These are phyloP conservation scores for Lasioglossum pauxillum DNA, from an alignment of 2,888 invertebrate species.

Conservation along the genomic window DNA sequence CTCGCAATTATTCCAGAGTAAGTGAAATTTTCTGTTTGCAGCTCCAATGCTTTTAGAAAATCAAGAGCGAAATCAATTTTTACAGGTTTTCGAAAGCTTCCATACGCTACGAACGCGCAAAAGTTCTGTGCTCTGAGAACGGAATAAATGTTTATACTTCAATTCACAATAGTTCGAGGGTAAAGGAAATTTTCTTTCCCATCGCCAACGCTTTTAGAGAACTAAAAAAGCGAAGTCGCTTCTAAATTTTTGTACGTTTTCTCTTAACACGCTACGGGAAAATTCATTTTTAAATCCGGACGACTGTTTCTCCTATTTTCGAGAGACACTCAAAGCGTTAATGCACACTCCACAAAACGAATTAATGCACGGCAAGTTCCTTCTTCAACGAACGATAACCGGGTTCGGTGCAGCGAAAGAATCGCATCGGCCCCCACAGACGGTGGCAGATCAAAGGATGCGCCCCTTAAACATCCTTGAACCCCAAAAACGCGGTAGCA, in stretches of 20 bases:
- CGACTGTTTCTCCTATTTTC: not conserved
- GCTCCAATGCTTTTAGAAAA: not conserved
- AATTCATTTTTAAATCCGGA: not conserved
- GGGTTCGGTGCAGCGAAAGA: not conserved
- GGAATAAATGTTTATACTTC: not conserved
- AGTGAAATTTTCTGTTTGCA: not conserved
- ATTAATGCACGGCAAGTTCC: not conserved
- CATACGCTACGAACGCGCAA: not conserved
- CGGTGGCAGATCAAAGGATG: conserved; percentile 1
- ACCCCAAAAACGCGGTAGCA: not conserved
- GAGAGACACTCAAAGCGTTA: not conserved
- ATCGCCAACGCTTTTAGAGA: too few relatives aligned
- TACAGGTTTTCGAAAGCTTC: not conserved
- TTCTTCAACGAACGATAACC: not conserved
- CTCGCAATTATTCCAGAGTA: not conserved
- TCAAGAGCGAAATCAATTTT: not conserved
- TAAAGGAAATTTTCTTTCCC: not conserved
- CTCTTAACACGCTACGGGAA: not conserved
- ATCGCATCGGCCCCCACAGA: not conserved
- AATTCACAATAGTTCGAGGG: not conserved
- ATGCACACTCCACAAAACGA: not conserved
- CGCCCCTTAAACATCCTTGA: not conserved
- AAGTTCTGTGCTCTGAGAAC: not conserved
- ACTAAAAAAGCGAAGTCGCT: not conserved
- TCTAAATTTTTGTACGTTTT: not conserved